A percentile compares a stretch with the other conserved stretches of the same genome.
These are phyloP conservation scores for Melopsittacus undulatus DNA, from an alignment of 2,797 vertebrate species.

Conservation along the genomic window DNA sequence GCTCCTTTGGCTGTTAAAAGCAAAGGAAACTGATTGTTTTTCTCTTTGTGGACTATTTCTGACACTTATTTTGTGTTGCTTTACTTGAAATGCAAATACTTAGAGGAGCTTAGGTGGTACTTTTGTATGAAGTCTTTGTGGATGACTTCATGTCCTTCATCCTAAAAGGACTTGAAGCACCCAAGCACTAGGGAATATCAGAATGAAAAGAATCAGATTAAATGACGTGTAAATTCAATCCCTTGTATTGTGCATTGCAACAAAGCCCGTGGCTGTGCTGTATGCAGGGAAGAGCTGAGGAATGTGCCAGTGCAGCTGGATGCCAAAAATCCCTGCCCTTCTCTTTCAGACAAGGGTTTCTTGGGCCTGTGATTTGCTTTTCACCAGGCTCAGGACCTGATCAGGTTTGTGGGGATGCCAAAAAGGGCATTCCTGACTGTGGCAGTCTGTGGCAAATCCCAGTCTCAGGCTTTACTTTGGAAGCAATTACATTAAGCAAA, in stretches of 20 bases:
- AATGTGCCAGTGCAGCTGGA: neutral
- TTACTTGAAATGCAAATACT: neutral
- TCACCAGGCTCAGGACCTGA: neutral
- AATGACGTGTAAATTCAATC: neutral
- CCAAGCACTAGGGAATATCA: neutral
- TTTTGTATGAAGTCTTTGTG: neutral
- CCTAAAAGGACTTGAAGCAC: neutral
- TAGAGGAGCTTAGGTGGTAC: neutral
- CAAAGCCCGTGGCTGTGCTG: neutral
- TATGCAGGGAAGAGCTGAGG: neutral
- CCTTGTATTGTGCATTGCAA: neutral
- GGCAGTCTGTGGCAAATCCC: neutral
- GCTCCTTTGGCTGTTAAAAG: neutral
- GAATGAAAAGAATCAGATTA: neutral
- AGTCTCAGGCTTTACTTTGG: neutral
- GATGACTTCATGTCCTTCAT: neutral
- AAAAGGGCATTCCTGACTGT: neutral
- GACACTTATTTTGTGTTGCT: neutral
- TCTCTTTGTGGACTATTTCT: neutral
- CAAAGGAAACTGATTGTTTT: neutral
- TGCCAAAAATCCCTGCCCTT: neutral
- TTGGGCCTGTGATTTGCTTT: neutral
- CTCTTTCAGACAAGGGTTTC: neutral
- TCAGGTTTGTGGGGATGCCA: neutral
- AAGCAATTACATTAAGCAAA: neutral